Conservation (phyloP, 2,888 invertebrate genomes). For the Colostygia pectinataria region DNA sequence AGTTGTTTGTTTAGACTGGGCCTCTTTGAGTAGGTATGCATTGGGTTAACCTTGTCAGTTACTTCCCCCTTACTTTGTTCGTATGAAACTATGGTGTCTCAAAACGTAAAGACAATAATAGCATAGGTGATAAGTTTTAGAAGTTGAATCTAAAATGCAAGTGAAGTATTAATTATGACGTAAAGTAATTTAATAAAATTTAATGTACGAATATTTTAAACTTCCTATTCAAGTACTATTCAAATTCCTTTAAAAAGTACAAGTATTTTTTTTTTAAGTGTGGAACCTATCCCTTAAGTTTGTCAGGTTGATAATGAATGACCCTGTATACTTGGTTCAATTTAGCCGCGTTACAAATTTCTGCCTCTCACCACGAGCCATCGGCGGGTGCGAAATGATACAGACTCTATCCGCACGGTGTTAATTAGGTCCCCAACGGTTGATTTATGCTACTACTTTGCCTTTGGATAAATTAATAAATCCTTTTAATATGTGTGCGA, state of each 20-base stretch:
- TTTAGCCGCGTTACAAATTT: slow-evolving; percentile 44
- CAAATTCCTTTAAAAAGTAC: too few species aligned
- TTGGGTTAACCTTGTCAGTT: slow-evolving; percentile 22
- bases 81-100: slow-evolving; percentile 7
- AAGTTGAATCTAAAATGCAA: background rate
- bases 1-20: slow-evolving; percentile 50
- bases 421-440: slow-evolving; percentile 65
- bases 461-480: slow-evolving; percentile 52
- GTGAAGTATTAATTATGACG: background rate
- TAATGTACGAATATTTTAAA: too few species aligned
- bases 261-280: too few species aligned
- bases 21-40: slow-evolving; percentile 31
- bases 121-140: too few species aligned
- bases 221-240: too few species aligned
- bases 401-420: slow-evolving; percentile 49
- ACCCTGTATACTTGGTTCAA: too few species aligned
- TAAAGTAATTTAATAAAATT: too few species aligned
- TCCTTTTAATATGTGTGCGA: slow-evolving; percentile 48
- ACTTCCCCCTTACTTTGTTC: slow-evolving; percentile 14
- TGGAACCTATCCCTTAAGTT: too few species aligned
- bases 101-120: too few species aligned
- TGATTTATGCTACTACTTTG: slow-evolving; percentile 68
- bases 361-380: slow-evolving; percentile 39
- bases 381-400: slow-evolving; percentile 63
- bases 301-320: too few species aligned